phyloP scores from a whole-genome alignment of 2,888 invertebrate species.

The Rotaria magnacalcarata region DNA sequence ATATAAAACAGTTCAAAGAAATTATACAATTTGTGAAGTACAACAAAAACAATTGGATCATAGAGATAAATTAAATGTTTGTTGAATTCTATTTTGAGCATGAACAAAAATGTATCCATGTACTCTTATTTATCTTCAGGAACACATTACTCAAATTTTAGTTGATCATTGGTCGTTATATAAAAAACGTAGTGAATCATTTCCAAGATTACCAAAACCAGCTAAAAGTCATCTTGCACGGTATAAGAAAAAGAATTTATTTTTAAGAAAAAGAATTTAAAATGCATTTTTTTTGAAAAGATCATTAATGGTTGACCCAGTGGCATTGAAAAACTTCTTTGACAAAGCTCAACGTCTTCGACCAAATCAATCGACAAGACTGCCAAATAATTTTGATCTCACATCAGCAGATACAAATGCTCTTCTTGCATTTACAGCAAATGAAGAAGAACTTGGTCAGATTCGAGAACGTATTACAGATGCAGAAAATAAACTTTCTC shows the following conservation, averaged over 20 bases:
- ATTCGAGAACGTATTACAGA: not conserved
- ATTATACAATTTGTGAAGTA: constrained; percentile 16
- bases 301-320: constrained; percentile 31
- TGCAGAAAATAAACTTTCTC: not conserved
- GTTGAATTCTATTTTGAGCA: not conserved
- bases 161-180: not conserved
- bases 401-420: constrained; percentile 32
- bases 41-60: constrained; percentile 32
- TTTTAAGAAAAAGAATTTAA: not conserved
- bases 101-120: too few species aligned
- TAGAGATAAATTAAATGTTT: not conserved
- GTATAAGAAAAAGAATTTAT: not conserved
- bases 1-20: constrained; percentile 19
- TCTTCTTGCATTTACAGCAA: not conserved
- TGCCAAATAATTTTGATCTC: constrained; percentile 3
- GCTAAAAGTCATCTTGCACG: constrained; percentile 7
- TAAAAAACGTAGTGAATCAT: constrained; percentile 29
- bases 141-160: not conserved
- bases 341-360: not conserved
- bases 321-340: constrained; percentile 13
- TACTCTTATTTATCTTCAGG: not conserved
- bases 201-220: constrained; percentile 28
- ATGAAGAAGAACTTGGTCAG: constrained; percentile 26
- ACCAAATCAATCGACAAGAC: constrained; percentile 15
- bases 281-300: not conserved